These are phyloP conservation scores for Galeruca laticollis DNA, from an alignment of 2,888 invertebrate species.

Conservation along the genomic window DNA sequence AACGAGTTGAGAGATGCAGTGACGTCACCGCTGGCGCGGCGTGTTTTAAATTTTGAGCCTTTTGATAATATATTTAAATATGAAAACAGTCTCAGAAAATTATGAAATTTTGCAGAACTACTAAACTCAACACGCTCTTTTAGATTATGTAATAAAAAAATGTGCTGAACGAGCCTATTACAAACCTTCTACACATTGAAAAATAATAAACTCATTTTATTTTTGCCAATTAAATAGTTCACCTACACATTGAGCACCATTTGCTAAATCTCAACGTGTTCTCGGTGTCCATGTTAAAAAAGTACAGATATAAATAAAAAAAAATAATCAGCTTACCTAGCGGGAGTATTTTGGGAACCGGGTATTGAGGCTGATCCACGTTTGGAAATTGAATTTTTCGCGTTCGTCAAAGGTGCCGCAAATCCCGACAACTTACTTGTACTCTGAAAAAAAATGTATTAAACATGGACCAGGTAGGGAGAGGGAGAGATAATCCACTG, in stretches of 20 bases:
- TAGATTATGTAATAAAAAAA: too few relatives aligned
- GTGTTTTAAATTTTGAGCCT: too few relatives aligned
- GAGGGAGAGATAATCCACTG: too few relatives aligned
- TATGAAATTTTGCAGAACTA: too few relatives aligned
- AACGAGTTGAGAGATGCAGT: too few relatives aligned
- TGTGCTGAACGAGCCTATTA: too few relatives aligned
- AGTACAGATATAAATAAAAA: not conserved
- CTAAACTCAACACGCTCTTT: too few relatives aligned
- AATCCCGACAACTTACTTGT: slow-evolving; percentile 63
- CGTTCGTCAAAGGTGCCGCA: slow-evolving; percentile 61
- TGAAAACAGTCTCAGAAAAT: too few relatives aligned
- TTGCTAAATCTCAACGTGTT: not conserved
- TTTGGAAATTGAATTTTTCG: slow-evolving; percentile 63
- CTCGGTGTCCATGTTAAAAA: not conserved
- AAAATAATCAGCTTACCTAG: slow-evolving; percentile 58
- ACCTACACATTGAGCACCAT: not conserved
- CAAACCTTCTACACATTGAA: slow-evolving; percentile 37
- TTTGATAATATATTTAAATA: too few relatives aligned
- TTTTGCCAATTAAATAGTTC: not conserved
- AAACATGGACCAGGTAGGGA: not conserved
- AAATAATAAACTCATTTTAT: not conserved
- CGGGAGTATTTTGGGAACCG: slow-evolving; percentile 60
- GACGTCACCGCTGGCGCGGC: too few relatives aligned
- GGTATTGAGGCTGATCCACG: slow-evolving; percentile 62
- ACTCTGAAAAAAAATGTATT: slow-evolving; percentile 58